Evolutionary conservation across 2,113 vertebrate genomes (phyloP), one percentile per base, ranked within the genome.

Genomic region (Electrona antarctica): DNA sequence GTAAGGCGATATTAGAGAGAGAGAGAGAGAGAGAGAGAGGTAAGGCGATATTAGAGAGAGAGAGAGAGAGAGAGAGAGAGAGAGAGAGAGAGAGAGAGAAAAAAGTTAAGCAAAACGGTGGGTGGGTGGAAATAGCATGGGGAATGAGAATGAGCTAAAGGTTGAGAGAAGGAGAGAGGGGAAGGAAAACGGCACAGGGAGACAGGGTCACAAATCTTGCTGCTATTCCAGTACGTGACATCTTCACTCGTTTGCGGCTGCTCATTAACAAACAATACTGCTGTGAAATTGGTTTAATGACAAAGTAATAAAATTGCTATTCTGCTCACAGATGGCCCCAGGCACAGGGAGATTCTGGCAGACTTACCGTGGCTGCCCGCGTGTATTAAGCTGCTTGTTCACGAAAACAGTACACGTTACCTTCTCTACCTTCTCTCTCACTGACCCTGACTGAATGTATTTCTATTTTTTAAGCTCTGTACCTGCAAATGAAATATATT

Each of bases 231-330:
- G 95, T 95, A 94, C 94, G 95, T 96, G 97, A 97, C 97, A 97
- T 96, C 96, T 96, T 94, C 88, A 91, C 97, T 98, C 96, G 95
- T 98, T 98, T 97, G 96, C 94, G 92, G 96, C 96, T 97, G 95
- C 97, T 99, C 97, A 99, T 99, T 99, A 99, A 98, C 97, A 99
- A 98, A 98, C 97, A 99, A 98, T 97, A 98, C 97, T 96, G 97
- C 96, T 97, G 97, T 98, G 97, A 99, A 99, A 99, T 99, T 98
- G 97, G 96, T 98, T 99, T 99, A 98, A 99, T 99, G 97, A 97
- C 97, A 98, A 97, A 97, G 97, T 98, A 98, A 99, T 98, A 98
- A 98, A 98, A 99, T 99, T 97, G 96, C 97, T 98, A 98, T 98
- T 98, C 96, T 95, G 95, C 97, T 98, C 97, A 98, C 97, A 98